Conservation (phyloP, 2,797 vertebrate species). For the Neoniphon sammara region DNA sequence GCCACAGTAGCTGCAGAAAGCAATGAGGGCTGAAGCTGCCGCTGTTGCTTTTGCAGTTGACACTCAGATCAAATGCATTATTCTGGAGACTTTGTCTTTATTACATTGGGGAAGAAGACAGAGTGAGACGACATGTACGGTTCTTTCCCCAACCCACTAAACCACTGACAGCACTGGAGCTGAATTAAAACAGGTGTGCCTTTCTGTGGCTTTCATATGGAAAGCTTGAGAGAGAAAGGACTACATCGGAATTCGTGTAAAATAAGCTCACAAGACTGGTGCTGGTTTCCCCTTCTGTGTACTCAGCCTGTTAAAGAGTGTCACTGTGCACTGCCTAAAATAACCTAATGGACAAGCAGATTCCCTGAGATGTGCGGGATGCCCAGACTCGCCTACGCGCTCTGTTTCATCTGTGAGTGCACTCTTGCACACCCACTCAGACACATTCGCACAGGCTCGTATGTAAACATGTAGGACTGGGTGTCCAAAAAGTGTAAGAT, state of each 20-base stretch:
- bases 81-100: constrained; percentile 46
- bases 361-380: constrained; percentile 38
- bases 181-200: constrained; percentile 53
- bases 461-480: constrained; percentile 54
- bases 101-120: constrained; percentile 23
- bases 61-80: constrained; percentile 38
- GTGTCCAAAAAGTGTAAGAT: constrained; percentile 28
- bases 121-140: constrained; percentile 19
- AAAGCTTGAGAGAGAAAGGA: background rate
- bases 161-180: constrained; percentile 41
- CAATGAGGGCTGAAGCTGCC: constrained; percentile 18
- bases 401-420: constrained; percentile 61
- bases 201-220: constrained; percentile 12
- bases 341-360: constrained; percentile 55
- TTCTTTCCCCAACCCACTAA: constrained; percentile 32
- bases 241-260: background rate
- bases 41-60: constrained; percentile 30
- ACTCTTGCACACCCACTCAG: constrained; percentile 59
- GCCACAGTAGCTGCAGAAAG: constrained; percentile 54
- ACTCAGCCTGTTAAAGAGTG: constrained; percentile 27
- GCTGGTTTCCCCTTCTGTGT: constrained; percentile 18
- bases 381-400: constrained; percentile 33
- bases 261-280: too few relatives aligned
- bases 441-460: constrained; percentile 52
- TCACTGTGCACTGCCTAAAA: constrained; percentile 35